Base-by-base conservation (phyloP, 2,113 vertebrate species). In the Limanda limanda region DNA sequence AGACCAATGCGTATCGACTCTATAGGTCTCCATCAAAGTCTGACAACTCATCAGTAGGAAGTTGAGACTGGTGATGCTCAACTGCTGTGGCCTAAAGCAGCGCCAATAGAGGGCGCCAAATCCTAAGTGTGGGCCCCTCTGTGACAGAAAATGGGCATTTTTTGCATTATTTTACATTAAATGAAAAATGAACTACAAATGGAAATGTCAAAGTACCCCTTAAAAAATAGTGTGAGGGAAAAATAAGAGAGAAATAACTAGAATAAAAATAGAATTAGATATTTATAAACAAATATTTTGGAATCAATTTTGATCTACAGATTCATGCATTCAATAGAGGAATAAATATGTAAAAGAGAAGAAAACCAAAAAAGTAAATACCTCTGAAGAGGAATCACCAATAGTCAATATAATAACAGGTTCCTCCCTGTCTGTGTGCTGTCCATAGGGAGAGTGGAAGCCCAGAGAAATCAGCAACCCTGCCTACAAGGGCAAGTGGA, bases 401-500 rank as follows among this genome's bases (percentile, higher is more conserved):
- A 37, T 37, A 9, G 35, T 37, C 35, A 37, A 37, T 37, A 37
- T 9, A 37, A 37, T 10, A 10, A 37, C 35, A 37, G 35, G 35
- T 37, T 10, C 35, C 35, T 10, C 35, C 14, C 47, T 42, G 13
- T 60, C 2, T 75, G 45, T 48, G 24, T 61, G 45, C 51, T 89
- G 84, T 78, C 24, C 2, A 65, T 56, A 96, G 94, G 94, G 94
- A 63, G 92, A 96, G 70, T 95, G 95, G 95, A 95, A 93, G 61
- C 94, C 95, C 79, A 91, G 66, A 61, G 94, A 96, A 83, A 94
- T 95, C 20, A 88, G 94, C 88, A 96, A 96, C 68, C 95, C 94
- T 56, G 94, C 87, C 74, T 96, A 93, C 85, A 95, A 96, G 84
- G 95, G 95, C 20, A 94, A 95, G 74, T 97, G 94, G 94, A 88